phyloP scores from a whole-genome alignment of 2,888 invertebrate genomes.

The Plebejus anna region DNA sequence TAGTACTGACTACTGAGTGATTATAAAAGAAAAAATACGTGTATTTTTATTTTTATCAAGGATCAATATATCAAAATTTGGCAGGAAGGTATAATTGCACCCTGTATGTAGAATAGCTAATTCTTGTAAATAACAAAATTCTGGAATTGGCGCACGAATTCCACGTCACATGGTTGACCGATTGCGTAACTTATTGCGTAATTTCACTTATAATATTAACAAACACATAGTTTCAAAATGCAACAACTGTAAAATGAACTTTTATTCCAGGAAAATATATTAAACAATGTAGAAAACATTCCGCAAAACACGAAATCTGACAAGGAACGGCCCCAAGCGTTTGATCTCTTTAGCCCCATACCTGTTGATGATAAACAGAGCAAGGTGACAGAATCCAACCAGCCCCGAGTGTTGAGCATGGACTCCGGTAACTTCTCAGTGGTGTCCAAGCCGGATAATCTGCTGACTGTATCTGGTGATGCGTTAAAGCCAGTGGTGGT shows the following conservation, averaged over 20 bases:
- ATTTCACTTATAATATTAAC: too few species aligned
- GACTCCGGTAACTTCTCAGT: conserved; percentile 71
- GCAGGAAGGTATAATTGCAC: too few species aligned
- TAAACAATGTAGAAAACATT: conserved; percentile 42
- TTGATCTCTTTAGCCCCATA: conserved; percentile 80
- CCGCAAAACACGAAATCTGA: conserved; percentile 45
- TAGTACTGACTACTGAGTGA: too few species aligned
- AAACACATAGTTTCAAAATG: not conserved
- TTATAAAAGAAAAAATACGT: too few species aligned
- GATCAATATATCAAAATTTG: too few species aligned
- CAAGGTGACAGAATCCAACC: conserved; percentile 54
- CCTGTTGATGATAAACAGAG: conserved; percentile 64
- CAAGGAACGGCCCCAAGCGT: conserved; percentile 60
- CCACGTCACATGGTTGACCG: too few species aligned
- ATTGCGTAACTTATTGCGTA: too few species aligned
- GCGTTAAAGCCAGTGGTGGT: conserved; percentile 59
- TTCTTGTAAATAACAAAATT: too few species aligned
- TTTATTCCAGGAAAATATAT: conserved; percentile 58
- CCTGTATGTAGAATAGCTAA: too few species aligned
- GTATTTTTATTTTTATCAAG: too few species aligned
- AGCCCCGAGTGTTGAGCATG: conserved; percentile 62
- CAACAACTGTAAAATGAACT: not conserved
- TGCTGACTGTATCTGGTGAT: conserved; percentile 62
- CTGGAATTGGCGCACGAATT: too few species aligned
- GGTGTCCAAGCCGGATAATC: conserved; percentile 58